Evolutionary conservation across 2,888 invertebrate species (phyloP).

Genomic region (Dermolepida albohirtum): DNA sequence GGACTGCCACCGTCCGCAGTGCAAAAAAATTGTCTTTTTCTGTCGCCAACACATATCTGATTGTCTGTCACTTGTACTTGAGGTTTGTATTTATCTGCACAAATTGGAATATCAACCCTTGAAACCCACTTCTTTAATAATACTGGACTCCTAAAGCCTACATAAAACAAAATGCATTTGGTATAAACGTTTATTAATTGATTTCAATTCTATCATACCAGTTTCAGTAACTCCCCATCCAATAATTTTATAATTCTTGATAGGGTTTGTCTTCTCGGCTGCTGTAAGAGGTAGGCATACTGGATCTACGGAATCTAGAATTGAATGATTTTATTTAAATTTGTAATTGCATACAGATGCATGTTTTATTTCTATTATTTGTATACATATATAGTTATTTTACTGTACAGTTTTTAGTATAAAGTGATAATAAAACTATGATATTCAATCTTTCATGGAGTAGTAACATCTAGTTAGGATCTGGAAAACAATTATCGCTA

Average conservation of each 20-base stretch:
- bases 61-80: slow-evolving; percentile 53
- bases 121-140: slow-evolving; percentile 65
- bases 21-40: slow-evolving; percentile 72
- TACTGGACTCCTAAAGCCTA: slow-evolving; percentile 56
- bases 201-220: slow-evolving; percentile 12
- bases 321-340: no score
- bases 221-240: slow-evolving; percentile 40
- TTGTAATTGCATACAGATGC: no score
- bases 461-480: no score
- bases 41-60: slow-evolving; percentile 76
- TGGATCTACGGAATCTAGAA: slow-evolving; percentile 27
- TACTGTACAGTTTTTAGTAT: no score
- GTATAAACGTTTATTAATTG: slow-evolving; percentile 54
- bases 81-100: slow-evolving; percentile 54
- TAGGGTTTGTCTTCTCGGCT: neutral
- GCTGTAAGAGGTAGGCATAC: slow-evolving; percentile 26
- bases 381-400: no score
- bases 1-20: slow-evolving; percentile 79
- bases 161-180: slow-evolving; percentile 40
- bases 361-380: no score
- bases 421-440: no score
- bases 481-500: no score
- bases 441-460: no score
- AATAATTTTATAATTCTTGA: slow-evolving; percentile 26
- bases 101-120: slow-evolving; percentile 60